Base-by-base conservation (phyloP, 2,113 vertebrate species). In the Gopherus flavomarginatus region DNA sequence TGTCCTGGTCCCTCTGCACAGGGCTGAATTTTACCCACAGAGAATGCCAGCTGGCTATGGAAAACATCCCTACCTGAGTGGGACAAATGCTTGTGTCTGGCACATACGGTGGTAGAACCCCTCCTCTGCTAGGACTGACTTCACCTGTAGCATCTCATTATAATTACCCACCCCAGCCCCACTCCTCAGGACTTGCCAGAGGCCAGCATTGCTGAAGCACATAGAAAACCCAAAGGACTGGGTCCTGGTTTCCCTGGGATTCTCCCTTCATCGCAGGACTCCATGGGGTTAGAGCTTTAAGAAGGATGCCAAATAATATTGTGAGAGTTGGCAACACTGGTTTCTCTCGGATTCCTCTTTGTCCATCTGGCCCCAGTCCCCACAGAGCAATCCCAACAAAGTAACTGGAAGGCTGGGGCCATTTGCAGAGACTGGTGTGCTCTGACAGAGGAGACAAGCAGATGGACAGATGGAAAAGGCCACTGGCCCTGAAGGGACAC, bases 261-360 rank as follows among this genome's bases (percentile, higher is more conserved):
- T 69, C 65, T 21, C 11, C 50, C 4, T 0, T 0, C 2, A 2
- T 19, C 19, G 8, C 56, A 1, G 50, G 8, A 6, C n/a, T 35
- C 19, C 44, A 5, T 22, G 53, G 35, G 11, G 13, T n/a, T 10
- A 52, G 11, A 31, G 5, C 47, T 17, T 50, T 85, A 10, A 26
- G 26, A 21, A 62, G 52, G 16, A 49, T 75, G 7, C 72, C 31
- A 59, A 8, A 11, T 5, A 22, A 11, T 2, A 16, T 9, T 0
- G 1, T 4, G 44, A 26, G 78, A 89, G 17, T 35, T 17, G 24
- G 72, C 12, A 80, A 47, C 11, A 0, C 2, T 52, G 44, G 56
- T 72, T 31, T 38, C 35, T 19, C 35, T 69, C 19, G 19, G 65
- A n/a, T n/a, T 38, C 35, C 31, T n/a, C 8, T 10, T n/a, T n/a